Conservation (phyloP, 2,888 invertebrate genomes). For the Leptinotarsa haldemani region DNA sequence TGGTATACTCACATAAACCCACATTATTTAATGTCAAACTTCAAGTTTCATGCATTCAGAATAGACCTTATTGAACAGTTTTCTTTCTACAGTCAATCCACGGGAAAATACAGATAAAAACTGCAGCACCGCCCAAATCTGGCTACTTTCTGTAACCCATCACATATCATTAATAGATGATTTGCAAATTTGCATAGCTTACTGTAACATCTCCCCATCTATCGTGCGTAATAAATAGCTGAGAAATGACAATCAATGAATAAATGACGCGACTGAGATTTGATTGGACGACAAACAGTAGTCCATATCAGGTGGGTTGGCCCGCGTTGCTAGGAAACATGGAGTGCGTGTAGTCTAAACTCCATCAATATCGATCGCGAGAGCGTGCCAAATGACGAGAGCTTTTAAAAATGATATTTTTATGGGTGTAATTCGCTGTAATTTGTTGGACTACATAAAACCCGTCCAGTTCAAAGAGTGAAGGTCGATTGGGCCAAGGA, state of each 20-base stretch:
- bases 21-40: too few species aligned
- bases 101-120: too few species aligned
- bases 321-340: slow-evolving; percentile 54
- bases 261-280: slow-evolving; percentile 48
- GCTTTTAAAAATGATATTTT: not conserved
- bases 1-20: too few species aligned
- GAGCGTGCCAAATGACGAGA: slow-evolving; percentile 33
- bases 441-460: not conserved
- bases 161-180: not conserved
- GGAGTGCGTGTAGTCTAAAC: slow-evolving; percentile 21
- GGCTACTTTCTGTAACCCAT: not conserved
- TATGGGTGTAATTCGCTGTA: not conserved
- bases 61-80: too few species aligned
- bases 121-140: too few species aligned
- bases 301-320: slow-evolving; percentile 57
- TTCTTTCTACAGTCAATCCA: too few species aligned
- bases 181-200: slow-evolving; percentile 31
- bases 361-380: slow-evolving; percentile 36
- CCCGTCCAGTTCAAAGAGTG: too few species aligned
- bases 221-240: slow-evolving; percentile 17
- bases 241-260: slow-evolving; percentile 52
- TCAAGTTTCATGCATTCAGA: too few species aligned
- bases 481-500: too few species aligned
- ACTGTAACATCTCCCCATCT: slow-evolving; percentile 18
- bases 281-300: slow-evolving; percentile 53